phyloP scores from a whole-genome alignment of 1,140 invertebrate species.

The Drosophila mojavensis region DNA sequence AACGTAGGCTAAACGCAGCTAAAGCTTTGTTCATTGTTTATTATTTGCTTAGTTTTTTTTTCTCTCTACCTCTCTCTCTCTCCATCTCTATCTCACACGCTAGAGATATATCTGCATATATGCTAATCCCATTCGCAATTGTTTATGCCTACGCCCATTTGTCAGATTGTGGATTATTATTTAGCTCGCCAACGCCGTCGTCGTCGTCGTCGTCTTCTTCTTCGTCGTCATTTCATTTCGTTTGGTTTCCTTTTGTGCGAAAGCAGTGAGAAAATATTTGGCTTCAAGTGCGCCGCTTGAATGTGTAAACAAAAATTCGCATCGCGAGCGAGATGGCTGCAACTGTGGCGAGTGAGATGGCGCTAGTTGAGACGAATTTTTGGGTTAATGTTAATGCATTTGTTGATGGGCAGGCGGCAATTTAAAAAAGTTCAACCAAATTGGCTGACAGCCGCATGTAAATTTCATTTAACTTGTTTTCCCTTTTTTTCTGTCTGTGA shows the following conservation, averaged over 20 bases:
- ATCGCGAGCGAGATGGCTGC: not conserved
- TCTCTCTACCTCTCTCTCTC: not conserved
- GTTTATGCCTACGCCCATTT: slow-evolving; percentile 24
- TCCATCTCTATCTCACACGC: slow-evolving; percentile 14
- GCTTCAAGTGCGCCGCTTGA: slow-evolving; percentile 57
- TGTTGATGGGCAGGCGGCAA: slow-evolving; percentile 63
- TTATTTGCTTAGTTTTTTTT: not conserved
- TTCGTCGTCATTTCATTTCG: slow-evolving; percentile 20
- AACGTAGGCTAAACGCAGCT: not conserved
- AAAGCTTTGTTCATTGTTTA: not conserved
- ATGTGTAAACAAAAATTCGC: slow-evolving; percentile 65
- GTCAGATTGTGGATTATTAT: slow-evolving; percentile 42
- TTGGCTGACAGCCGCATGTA: slow-evolving; percentile 73
- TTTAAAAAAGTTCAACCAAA: slow-evolving; percentile 79
- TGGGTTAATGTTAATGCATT: slow-evolving; percentile 79
- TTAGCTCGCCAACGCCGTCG: slow-evolving; percentile 12
- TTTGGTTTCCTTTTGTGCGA: slow-evolving; percentile 41
- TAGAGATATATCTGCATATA: slow-evolving; percentile 14
- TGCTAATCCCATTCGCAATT: slow-evolving; percentile 30
- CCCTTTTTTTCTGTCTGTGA: slow-evolving; percentile 48
- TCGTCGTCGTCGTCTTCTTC: not conserved
- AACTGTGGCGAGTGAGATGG: slow-evolving; percentile 1
- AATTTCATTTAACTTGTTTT: slow-evolving; percentile 78
- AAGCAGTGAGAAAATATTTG: slow-evolving; percentile 61
- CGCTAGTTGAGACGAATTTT: slow-evolving; percentile 49